phyloP scores from a whole-genome alignment of 2,797 vertebrate species.

The Phrynocephalus forsythii region DNA sequence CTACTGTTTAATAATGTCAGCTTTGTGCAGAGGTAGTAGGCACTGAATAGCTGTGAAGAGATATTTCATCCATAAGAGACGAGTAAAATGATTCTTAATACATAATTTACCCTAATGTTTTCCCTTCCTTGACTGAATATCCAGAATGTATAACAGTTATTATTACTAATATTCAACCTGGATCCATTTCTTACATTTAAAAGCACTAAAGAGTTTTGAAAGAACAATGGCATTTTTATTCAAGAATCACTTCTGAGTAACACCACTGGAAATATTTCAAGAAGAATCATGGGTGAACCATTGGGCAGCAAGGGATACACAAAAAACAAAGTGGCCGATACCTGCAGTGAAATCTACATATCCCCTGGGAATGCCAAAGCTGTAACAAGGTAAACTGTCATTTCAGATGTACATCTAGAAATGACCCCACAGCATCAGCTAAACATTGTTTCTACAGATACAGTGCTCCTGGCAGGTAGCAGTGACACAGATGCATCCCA shows the following conservation, averaged over 20 bases:
- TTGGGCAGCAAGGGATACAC: background rate
- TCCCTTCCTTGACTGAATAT: background rate
- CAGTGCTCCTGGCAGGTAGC: background rate
- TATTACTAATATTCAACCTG: background rate
- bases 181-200: conserved; percentile 1
- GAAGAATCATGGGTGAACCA: background rate
- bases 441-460: background rate
- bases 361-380: background rate
- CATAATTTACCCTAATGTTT: conserved; percentile 22
- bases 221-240: conserved; percentile 27
- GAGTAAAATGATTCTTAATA: conserved; percentile 15
- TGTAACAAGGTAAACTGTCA: conserved; percentile 15
- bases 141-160: background rate
- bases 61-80: conserved; percentile 18
- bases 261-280: conserved; percentile 13
- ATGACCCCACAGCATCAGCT: background rate
- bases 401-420: conserved; percentile 30
- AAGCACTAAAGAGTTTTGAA: conserved; percentile 12
- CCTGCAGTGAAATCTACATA: conserved; percentile 31
- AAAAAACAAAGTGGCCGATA: conserved; percentile 5
- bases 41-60: background rate
- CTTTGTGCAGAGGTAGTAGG: background rate
- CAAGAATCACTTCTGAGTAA: background rate
- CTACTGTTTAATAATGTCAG: conserved; percentile 5
- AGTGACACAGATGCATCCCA: conserved; percentile 33